These are phyloP conservation scores for Notamacropus eugenii DNA, from an alignment of 2,797 vertebrate species.

Conservation along the genomic window DNA sequence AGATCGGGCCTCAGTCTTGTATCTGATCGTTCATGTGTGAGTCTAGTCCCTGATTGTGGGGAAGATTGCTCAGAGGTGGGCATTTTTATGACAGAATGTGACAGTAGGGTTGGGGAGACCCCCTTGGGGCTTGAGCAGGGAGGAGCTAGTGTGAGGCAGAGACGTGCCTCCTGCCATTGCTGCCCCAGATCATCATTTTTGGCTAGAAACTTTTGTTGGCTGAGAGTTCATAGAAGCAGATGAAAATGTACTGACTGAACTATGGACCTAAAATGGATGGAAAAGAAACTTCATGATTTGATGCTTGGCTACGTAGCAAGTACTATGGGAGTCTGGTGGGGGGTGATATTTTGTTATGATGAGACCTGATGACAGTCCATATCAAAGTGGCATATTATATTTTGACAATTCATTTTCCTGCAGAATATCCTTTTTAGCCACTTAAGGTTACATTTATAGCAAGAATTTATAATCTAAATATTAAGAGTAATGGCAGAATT, in stretches of 20 bases:
- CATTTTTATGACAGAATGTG: neutral
- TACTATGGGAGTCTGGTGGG: neutral
- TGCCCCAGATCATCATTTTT: neutral
- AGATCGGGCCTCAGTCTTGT: neutral
- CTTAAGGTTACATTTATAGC: neutral
- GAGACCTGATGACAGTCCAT: neutral
- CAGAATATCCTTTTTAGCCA: neutral
- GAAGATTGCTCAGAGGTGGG: neutral
- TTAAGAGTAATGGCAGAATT: constrained; percentile 20
- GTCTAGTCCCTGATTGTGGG: neutral
- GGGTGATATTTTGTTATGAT: neutral
- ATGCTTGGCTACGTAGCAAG: neutral
- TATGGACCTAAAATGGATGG: neutral
- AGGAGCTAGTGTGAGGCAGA: neutral
- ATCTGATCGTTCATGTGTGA: neutral
- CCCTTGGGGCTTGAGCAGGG: neutral
- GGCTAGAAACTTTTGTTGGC: neutral
- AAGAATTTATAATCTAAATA: constrained; percentile 29
- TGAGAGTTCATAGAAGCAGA: neutral
- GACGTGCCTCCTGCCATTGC: neutral
- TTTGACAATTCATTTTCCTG: constrained; percentile 25
- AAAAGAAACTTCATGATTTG: neutral
- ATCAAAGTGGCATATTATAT: constrained; percentile 21
- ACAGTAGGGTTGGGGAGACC: neutral
- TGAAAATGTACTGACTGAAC: neutral